Percentiles rank a stretch among this genome's conserved stretches.
phyloP scores from a whole-genome alignment of 2,113 vertebrate genomes.

The Leptosomus discolor region DNA sequence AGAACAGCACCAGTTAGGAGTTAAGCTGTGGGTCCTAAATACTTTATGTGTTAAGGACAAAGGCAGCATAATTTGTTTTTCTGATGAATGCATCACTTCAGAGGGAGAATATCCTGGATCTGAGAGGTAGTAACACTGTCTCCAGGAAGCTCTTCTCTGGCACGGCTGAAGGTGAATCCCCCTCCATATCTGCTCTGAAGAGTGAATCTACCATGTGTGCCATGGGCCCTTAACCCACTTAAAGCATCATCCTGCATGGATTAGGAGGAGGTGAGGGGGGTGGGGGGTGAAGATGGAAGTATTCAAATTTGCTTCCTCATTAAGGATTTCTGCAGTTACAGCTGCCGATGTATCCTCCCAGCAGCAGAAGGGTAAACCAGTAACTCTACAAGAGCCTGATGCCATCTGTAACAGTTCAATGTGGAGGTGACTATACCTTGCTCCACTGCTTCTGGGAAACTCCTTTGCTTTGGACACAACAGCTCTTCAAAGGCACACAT shows the following conservation, averaged over 20 bases:
- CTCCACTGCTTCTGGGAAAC: neutral
- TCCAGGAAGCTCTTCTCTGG: neutral
- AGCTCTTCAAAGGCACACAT: neutral
- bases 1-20: neutral
- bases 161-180: neutral
- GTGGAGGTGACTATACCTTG: neutral
- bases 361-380: neutral
- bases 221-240: neutral
- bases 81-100: neutral
- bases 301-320: neutral
- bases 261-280: neutral
- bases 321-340: neutral
- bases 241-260: neutral
- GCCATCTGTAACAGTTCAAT: neutral
- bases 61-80: neutral
- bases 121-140: neutral
- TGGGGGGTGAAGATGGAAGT: neutral
- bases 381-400: neutral
- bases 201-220: neutral
- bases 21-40: neutral
- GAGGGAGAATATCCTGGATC: neutral
- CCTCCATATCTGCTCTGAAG: neutral
- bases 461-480: neutral
- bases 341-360: neutral
- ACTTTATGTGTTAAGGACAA: neutral